Percentiles rank a stretch among this genome's conserved stretches.
Conservation (phyloP, 2,888 invertebrate genomes). For the Andrena hattorfiana region DNA sequence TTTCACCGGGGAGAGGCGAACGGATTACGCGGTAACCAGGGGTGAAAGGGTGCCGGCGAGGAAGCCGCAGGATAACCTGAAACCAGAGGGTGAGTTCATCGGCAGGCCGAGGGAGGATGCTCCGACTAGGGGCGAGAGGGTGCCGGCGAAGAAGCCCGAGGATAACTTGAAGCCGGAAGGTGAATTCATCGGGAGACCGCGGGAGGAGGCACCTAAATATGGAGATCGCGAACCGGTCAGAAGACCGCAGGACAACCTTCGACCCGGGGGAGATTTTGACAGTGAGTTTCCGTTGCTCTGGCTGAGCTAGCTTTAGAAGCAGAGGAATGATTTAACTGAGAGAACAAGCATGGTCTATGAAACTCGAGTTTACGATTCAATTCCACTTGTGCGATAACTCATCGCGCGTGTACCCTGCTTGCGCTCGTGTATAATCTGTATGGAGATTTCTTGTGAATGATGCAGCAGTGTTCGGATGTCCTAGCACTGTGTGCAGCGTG, state of each 20-base stretch:
- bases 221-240: constrained; percentile 83
- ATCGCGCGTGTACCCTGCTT: background rate
- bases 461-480: background rate
- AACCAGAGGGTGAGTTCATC: constrained; percentile 86
- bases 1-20: constrained; percentile 86
- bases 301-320: no score
- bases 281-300: constrained; percentile 79
- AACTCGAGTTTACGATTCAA: background rate
- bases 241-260: constrained; percentile 86
- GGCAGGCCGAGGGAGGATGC: constrained; percentile 82
- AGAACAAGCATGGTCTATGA: background rate
- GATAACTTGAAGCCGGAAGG: constrained; percentile 86
- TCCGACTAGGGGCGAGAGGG: constrained; percentile 81
- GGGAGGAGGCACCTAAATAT: constrained; percentile 71
- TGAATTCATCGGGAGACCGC: constrained; percentile 85
- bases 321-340: no score
- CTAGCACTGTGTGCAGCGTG: background rate
- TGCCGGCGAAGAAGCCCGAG: constrained; percentile 82
- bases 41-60: constrained; percentile 84
- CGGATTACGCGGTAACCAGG: constrained; percentile 85
- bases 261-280: constrained; percentile 87
- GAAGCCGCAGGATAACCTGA: constrained; percentile 86
- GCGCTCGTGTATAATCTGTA: background rate
- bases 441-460: background rate
- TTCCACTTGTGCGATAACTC: background rate